Evolutionary conservation across 2,113 vertebrate genomes (phyloP).

Genomic region (Lepus europaeus): DNA sequence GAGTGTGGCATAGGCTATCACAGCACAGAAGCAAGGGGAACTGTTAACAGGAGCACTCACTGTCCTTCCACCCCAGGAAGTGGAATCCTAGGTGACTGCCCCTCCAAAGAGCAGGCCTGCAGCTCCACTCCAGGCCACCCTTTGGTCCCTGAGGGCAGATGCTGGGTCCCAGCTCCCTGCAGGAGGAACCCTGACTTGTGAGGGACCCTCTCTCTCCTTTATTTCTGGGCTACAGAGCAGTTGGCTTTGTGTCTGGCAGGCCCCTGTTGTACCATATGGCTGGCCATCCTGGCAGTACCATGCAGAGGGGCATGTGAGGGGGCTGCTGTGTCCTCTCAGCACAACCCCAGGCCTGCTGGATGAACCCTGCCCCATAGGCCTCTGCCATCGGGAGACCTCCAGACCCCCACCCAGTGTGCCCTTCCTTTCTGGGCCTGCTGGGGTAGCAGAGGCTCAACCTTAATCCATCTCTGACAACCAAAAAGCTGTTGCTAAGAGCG

Average conservation of each 20-base stretch:
- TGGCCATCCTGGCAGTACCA: background rate
- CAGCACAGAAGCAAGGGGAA: background rate
- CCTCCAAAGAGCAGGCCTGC: background rate
- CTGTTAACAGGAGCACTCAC: background rate
- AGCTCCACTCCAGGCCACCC: background rate
- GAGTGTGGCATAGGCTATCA: fast-evolving
- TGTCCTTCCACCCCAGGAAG: background rate
- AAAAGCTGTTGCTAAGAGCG: background rate
- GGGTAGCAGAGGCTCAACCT: background rate
- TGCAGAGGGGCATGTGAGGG: background rate
- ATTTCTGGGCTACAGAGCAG: background rate
- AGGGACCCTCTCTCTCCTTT: background rate
- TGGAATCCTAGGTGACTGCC: too few relatives aligned
- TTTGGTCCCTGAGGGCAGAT: background rate
- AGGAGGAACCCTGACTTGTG: background rate
- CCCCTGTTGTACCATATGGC: background rate
- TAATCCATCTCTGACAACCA: background rate
- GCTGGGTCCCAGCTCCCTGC: background rate
- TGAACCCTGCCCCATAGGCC: background rate
- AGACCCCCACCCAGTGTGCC: background rate
- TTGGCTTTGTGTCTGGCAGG: background rate
- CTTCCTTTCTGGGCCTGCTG: background rate
- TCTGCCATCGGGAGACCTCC: background rate
- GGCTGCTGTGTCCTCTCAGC: background rate
- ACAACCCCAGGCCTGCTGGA: background rate